phyloP scores from a whole-genome alignment of 2,113 vertebrate genomes.

The Argyrosomus japonicus region DNA sequence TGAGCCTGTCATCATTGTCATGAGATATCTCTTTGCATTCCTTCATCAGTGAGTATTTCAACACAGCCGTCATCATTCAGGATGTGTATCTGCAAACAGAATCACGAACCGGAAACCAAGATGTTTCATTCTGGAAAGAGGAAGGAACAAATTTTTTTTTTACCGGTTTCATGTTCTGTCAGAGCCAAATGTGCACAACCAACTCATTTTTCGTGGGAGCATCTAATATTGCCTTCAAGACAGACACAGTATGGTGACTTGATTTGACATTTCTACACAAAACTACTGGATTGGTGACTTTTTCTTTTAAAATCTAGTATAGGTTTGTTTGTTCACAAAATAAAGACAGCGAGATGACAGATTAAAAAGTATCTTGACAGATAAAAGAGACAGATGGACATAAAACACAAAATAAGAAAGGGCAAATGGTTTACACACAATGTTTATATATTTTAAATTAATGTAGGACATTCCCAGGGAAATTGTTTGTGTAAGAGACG shows the following conservation, averaged over 20 bases:
- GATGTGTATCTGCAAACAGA: neutral
- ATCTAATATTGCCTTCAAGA: no score
- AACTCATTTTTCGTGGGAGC: no score
- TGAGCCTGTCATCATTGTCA: constrained; percentile 82
- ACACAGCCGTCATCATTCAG: neutral
- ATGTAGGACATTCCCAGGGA: no score
- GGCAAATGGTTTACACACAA: neutral
- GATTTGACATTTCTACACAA: neutral
- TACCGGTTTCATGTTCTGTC: no score
- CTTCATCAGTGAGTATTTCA: constrained; percentile 90
- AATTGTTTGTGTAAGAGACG: neutral
- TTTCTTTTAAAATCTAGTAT: no score
- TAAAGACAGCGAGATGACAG: neutral
- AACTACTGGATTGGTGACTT: accelerated
- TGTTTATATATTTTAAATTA: neutral
- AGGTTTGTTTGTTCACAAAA: neutral
- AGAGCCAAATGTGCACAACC: no score
- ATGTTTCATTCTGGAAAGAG: neutral
- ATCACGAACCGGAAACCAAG: neutral
- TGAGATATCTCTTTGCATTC: constrained; percentile 93
- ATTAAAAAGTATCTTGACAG: neutral
- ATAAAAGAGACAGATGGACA: neutral
- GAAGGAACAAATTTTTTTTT: neutral
- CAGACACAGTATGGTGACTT: no score
- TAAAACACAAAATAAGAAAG: neutral